phyloP scores from a whole-genome alignment of 1,140 invertebrate genomes.

The Brachystomella parvula region DNA sequence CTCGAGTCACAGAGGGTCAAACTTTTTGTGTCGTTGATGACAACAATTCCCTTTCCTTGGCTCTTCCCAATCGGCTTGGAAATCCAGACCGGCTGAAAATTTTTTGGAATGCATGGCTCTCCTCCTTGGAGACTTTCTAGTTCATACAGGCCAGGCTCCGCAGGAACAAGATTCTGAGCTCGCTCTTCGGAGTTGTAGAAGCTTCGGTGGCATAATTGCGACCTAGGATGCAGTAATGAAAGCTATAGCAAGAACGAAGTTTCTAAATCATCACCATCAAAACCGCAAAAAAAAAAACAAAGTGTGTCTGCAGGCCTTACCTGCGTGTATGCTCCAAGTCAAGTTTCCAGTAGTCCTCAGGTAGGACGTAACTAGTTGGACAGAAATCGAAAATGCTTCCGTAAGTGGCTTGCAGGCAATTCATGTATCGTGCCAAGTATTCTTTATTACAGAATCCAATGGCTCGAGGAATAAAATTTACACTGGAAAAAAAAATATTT shows the following conservation, averaged over 20 bases:
- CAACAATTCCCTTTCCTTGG: constrained; percentile 70
- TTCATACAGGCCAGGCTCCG: background rate
- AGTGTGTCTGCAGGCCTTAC: background rate
- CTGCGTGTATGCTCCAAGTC: constrained; percentile 10
- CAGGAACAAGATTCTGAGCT: constrained; percentile 3
- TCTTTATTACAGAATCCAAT: constrained; percentile 75
- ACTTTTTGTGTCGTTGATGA: constrained; percentile 69
- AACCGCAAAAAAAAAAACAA: background rate
- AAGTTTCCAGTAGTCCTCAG: constrained; percentile 14
- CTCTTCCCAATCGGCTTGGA: constrained; percentile 77
- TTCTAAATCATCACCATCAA: background rate
- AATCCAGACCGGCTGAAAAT: constrained; percentile 57
- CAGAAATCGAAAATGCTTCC: constrained; percentile 22
- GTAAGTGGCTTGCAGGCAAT: background rate
- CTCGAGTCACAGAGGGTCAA: constrained; percentile 55
- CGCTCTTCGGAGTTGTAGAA: background rate
- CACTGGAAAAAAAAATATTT: too few species aligned
- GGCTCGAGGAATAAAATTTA: constrained; percentile 76
- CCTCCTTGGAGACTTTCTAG: background rate
- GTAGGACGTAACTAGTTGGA: constrained; percentile 22
- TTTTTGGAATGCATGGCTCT: background rate
- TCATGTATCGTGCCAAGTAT: constrained; percentile 51
- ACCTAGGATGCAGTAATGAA: background rate
- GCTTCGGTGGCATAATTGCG: background rate
- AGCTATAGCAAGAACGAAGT: background rate